Evolutionary conservation across 1,140 invertebrate genomes (phyloP), one percentile per base, ranked within the genome.

Genomic region (Bombus affinis): DNA sequence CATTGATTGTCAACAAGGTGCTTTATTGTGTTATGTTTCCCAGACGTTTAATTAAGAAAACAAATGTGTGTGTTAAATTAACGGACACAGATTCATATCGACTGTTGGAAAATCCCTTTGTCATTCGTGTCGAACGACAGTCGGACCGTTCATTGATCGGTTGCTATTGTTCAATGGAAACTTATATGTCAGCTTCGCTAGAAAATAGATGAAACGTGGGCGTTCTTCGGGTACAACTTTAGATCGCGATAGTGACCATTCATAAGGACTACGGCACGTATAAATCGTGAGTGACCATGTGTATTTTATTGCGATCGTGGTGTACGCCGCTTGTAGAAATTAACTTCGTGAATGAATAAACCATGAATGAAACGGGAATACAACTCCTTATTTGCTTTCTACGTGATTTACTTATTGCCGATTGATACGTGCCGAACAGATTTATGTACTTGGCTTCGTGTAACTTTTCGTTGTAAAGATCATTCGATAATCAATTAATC

Each of bases 271-370:
- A 32, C 12, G 44, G 6, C 1, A 1, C 2, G 35, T 47, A 37
- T 70, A 87, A 88, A 78, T 75, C 37, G 25, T 35, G 44, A 28
- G 10, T 74, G 18, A 53, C 37, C 62, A 76, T n/a, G 53, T 72
- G 39, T 18, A 70, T 22, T 47, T 83, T 44, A 83, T 68, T 59
- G 5, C 81, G 47, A 42, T 39, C 47, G 39, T 32, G 32, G 25
- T 28, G 22, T 44, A 65, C 59, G 53, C 25, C 2, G 35, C 35
- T 73, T 8, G 66, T 53, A 6, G 44, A 70, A 79, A 80, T 88
- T 37, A 83, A 78, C 44, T 47, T 74, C 3, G 28, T 87, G 59
- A 88, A 88, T 88, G 47, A 83, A 83, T 47, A 73, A 35, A 12
- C 12, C 47, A 68, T 87, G 53, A 87, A 88, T 83, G 59, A 15